Evolutionary conservation across 1,140 invertebrate species (phyloP).

Genomic region (Macrobrachium rosenbergii): DNA sequence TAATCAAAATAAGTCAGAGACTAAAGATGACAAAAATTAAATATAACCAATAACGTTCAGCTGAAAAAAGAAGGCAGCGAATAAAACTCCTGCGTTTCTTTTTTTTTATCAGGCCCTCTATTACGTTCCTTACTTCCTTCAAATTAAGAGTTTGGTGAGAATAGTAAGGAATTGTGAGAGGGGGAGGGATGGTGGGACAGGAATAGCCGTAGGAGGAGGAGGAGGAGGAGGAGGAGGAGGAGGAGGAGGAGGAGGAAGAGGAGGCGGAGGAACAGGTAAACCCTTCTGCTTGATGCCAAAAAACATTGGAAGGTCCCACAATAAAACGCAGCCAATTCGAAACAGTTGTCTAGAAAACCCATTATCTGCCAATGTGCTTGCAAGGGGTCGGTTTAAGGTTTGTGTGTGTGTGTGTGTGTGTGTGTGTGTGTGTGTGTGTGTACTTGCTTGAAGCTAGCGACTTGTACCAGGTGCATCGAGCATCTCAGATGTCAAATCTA

Average conservation of each 20-base stretch:
- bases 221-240: not conserved
- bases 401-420: constrained; percentile 27
- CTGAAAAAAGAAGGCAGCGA: not conserved
- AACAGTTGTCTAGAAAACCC: no score
- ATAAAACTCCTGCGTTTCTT: no score
- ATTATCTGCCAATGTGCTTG: not conserved
- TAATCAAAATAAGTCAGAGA: no score
- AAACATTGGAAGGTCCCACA: no score
- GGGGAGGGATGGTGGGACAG: not conserved
- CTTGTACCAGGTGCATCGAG: no score
- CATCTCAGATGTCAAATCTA: no score
- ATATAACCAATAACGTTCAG: no score
- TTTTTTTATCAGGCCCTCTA: no score
- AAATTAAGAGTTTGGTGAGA: no score
- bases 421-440: constrained; percentile 25
- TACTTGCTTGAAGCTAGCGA: not conserved
- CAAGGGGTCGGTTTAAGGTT: not conserved
- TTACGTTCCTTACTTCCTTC: no score
- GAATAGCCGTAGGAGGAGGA: not conserved
- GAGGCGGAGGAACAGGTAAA: not conserved
- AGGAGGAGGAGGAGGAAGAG: not conserved
- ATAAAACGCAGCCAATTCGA: no score
- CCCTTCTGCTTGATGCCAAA: not conserved
- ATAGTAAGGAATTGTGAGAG: not conserved
- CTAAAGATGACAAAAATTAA: no score